Base-by-base conservation (phyloP, 1,140 invertebrate genomes). In the Pseudomyrmex concolor region DNA sequence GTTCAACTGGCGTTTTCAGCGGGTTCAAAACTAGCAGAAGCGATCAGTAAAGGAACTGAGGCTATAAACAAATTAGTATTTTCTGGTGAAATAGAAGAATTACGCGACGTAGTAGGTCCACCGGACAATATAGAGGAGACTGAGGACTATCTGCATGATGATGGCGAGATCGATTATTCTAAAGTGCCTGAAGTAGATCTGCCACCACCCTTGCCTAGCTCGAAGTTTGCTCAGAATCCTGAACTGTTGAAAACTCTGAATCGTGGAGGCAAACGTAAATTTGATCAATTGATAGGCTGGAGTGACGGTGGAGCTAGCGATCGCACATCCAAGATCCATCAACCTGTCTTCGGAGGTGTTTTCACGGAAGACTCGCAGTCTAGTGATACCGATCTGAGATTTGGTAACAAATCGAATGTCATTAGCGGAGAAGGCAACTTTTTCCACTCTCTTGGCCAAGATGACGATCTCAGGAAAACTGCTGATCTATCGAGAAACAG, bases 1-100 rank as follows among this genome's bases (percentile, higher is more conserved):
- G 34, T 34, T 34, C 34, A 34, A 34, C 34, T 34, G 34, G 66
- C 13, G 74, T 89, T 83, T 94, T 17, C 82, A 96, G 96, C 96
- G 12, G 97, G 96, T 45, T 97, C 96, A 2, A 96, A 96, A 91
- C 91, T 97, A 45, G 96, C 96, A 88, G 95, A 96, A 76, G 96
- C 96, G 0, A 97, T 97, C 85, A 93, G 95, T 13, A 96, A 97
- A 89, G 97, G 97, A n/a, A 95, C 96, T 15, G 95, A 97, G 55
- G 96, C 96, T 62, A 94, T 97, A 45, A 97, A 97, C 90, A 96
- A 96, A 91, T 96, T 96, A 80, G 96, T 97, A 17, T 95, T 96
- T 85, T 96, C 96, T 7, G 97, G 97, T 60, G 96, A 97, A 92
- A 95, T 97, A 74, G 96, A 97, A 91, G 97, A 97, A 90, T 88